Conservation (phyloP, 2,113 vertebrate genomes). For the Orycteropus afer region DNA sequence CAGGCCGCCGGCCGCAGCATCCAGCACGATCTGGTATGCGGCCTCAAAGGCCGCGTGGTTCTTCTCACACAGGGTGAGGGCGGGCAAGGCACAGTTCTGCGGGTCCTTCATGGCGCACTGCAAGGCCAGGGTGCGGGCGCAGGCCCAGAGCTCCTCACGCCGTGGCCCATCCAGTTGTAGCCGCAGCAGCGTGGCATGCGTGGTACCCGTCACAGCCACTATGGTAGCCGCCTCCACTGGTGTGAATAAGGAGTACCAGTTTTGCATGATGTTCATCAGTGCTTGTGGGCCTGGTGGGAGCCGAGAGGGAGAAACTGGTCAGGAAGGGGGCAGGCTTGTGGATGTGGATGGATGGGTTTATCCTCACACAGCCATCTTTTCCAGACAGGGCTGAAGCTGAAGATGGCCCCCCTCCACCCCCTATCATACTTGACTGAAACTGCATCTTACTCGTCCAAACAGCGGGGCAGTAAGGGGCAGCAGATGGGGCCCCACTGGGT, state of each 20-base stretch:
- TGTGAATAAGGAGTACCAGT: slow-evolving; percentile 85
- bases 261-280: slow-evolving; percentile 84
- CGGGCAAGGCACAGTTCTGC: slow-evolving; percentile 83
- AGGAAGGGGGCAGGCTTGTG: too few relatives aligned
- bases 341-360: rapidly evolving
- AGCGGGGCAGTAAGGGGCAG: too few relatives aligned
- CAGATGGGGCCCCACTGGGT: neutral
- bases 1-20: slow-evolving; percentile 79
- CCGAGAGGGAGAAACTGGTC: neutral
- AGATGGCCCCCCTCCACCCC: neutral
- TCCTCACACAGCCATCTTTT: neutral
- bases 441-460: neutral
- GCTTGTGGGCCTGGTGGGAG: slow-evolving; percentile 76
- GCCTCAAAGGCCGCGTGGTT: slow-evolving; percentile 85
- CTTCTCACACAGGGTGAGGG: slow-evolving; percentile 85
- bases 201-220: slow-evolving; percentile 81
- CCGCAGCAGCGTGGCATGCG: slow-evolving; percentile 81
- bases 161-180: slow-evolving; percentile 76
- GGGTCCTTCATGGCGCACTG: slow-evolving; percentile 87
- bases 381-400: neutral
- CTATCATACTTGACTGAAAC: neutral
- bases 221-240: slow-evolving; percentile 84
- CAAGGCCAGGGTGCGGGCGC: slow-evolving; percentile 83
- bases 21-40: slow-evolving; percentile 85
- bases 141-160: slow-evolving; percentile 84